These are phyloP conservation scores for Myotis brandtii DNA, from an alignment of 2,113 vertebrate species.

Conservation along the genomic window DNA sequence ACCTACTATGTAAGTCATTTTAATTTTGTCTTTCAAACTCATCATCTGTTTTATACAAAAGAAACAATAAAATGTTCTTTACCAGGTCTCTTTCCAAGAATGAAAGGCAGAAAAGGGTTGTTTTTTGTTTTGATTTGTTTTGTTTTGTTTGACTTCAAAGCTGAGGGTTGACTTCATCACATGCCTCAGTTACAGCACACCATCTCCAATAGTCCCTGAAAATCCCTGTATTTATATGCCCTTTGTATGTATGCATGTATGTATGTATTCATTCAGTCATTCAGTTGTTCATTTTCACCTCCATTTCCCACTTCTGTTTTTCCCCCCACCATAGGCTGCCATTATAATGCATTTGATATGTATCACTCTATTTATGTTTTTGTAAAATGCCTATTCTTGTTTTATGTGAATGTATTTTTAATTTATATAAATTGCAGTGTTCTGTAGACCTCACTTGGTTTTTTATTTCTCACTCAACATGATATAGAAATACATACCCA, in stretches of 20 bases:
- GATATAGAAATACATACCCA: neutral
- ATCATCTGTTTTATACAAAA: neutral
- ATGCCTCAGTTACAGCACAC: neutral
- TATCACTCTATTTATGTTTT: conserved; percentile 4
- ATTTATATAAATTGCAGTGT: conserved; percentile 21
- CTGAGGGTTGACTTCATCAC: neutral
- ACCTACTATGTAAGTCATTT: neutral
- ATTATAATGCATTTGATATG: conserved; percentile 18
- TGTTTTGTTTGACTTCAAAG: conserved; percentile 28
- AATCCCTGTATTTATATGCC: neutral
- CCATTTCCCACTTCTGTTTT: neutral
- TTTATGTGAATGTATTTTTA: neutral
- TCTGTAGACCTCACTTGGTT: neutral
- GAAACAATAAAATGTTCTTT: neutral
- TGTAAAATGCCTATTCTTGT: conserved; percentile 18
- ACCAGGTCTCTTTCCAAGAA: neutral
- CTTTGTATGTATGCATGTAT: neutral
- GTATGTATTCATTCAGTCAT: neutral
- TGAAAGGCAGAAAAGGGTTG: conserved; percentile 1
- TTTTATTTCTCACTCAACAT: conserved; percentile 8
- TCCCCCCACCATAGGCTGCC: neutral
- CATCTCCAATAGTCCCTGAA: neutral
- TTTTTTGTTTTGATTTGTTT: conserved; percentile 34
- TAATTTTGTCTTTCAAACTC: neutral
- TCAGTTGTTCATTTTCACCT: neutral